These are phyloP conservation scores for Labrus mixtus DNA, from an alignment of 2,113 vertebrate genomes.

Conservation along the genomic window DNA sequence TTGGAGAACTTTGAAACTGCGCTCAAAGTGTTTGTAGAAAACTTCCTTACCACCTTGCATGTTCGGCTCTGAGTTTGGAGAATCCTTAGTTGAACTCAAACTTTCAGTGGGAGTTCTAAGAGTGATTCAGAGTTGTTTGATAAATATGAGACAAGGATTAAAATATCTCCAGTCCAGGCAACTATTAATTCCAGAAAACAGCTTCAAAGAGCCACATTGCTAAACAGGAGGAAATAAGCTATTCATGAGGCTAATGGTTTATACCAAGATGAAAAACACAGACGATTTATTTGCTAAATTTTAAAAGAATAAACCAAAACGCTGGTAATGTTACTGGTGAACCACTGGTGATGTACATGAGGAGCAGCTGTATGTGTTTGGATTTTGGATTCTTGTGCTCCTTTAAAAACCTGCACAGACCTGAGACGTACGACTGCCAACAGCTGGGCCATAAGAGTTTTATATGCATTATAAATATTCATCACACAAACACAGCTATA, in stretches of 20 bases:
- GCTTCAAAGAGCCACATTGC: slow-evolving; percentile 58
- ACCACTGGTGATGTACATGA: background rate
- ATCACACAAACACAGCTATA: slow-evolving; percentile 72
- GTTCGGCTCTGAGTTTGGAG: slow-evolving; percentile 9
- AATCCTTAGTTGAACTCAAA: slow-evolving; percentile 49
- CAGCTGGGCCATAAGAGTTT: slow-evolving; percentile 73
- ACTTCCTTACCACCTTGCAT: slow-evolving; percentile 14
- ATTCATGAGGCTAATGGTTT: slow-evolving; percentile 26
- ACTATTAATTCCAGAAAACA: slow-evolving; percentile 43
- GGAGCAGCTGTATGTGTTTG: slow-evolving; percentile 15
- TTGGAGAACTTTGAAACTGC: slow-evolving; percentile 16
- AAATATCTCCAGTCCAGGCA: slow-evolving; percentile 53
- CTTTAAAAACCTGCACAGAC: slow-evolving; percentile 37
- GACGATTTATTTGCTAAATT: background rate
- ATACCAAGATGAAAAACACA: slow-evolving; percentile 22
- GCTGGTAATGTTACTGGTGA: background rate
- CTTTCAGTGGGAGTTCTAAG: slow-evolving; percentile 15
- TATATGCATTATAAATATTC: slow-evolving; percentile 77
- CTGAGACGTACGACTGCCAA: slow-evolving; percentile 54
- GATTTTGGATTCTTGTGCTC: slow-evolving; percentile 31
- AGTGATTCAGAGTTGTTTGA: slow-evolving; percentile 41
- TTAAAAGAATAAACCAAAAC: slow-evolving; percentile 9
- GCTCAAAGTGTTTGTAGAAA: slow-evolving; percentile 21
- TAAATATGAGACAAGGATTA: slow-evolving; percentile 52
- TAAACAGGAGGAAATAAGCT: slow-evolving; percentile 35